phyloP scores from a whole-genome alignment of 2,888 invertebrate genomes.

The Pecten maximus region DNA sequence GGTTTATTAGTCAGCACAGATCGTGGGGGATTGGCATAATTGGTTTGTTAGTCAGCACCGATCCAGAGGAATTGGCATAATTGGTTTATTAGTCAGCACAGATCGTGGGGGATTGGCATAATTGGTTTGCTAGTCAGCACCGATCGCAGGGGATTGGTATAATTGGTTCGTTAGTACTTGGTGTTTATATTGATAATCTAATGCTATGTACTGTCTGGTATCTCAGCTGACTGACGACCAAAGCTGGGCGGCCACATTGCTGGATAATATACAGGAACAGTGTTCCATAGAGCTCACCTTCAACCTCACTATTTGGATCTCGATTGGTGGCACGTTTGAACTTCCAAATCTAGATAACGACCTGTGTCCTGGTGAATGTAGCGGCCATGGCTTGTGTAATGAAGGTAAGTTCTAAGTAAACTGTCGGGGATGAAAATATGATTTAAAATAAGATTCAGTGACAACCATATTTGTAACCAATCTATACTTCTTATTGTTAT shows the following conservation, averaged over 20 bases:
- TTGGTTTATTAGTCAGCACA: no score
- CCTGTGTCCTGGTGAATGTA: slow-evolving; percentile 68
- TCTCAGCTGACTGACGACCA: slow-evolving; percentile 64
- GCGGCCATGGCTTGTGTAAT: slow-evolving; percentile 63
- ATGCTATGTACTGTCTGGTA: no score
- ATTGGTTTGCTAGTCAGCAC: no score
- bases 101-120: no score
- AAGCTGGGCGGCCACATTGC: slow-evolving; percentile 50
- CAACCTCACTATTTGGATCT: slow-evolving; percentile 63
- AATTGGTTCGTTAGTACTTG: no score
- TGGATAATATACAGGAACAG: slow-evolving; percentile 57
- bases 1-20: no score
- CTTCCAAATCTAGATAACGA: slow-evolving; percentile 53
- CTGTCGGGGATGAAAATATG: not conserved
- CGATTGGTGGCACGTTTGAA: slow-evolving; percentile 45
- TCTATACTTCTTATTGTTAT: not conserved
- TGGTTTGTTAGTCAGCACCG: no score
- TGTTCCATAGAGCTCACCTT: slow-evolving; percentile 59
- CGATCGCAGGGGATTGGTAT: no score
- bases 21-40: no score
- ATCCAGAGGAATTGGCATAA: no score
- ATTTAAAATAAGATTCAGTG: not conserved
- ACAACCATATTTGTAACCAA: not conserved
- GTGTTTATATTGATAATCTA: no score
- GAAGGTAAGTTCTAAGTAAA: slow-evolving; percentile 61